Conservation (phyloP, 2,113 vertebrate genomes). For the Cromileptes altivelis region DNA sequence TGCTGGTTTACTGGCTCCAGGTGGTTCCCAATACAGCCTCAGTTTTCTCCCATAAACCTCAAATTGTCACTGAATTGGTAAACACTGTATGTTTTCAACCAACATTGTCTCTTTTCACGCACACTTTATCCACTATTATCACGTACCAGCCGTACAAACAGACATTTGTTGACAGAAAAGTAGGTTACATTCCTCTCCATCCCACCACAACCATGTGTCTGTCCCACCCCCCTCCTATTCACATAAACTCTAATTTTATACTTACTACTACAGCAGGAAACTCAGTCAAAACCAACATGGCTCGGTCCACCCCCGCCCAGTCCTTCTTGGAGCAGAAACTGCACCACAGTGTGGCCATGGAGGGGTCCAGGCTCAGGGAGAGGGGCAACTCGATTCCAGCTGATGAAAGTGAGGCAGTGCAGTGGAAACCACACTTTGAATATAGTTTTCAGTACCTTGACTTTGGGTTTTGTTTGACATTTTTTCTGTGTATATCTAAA, state of each 20-base stretch:
- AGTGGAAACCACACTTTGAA: slow-evolving; percentile 36
- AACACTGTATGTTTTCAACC: slow-evolving; percentile 42
- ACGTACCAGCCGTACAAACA: slow-evolving; percentile 23
- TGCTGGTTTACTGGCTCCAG: slow-evolving; percentile 6
- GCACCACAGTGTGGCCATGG: slow-evolving; percentile 87
- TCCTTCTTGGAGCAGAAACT: slow-evolving; percentile 87
- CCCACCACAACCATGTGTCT: slow-evolving; percentile 59
- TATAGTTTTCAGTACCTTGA: slow-evolving; percentile 26
- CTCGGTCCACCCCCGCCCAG: slow-evolving; percentile 84
- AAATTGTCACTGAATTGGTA: slow-evolving; percentile 21
- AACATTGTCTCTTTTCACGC: slow-evolving; percentile 9
- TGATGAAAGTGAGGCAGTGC: slow-evolving; percentile 20
- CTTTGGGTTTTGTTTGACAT: slow-evolving; percentile 19
- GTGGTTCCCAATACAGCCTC: neutral
- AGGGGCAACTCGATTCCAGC: slow-evolving; percentile 20
- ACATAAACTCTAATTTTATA: slow-evolving; percentile 78
- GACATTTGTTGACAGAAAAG: slow-evolving; percentile 68
- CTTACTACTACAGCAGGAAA: slow-evolving; percentile 85
- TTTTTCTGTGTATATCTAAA: slow-evolving; percentile 28
- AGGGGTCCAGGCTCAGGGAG: slow-evolving; percentile 63
- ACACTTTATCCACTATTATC: slow-evolving; percentile 34
- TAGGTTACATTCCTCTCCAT: slow-evolving; percentile 73
- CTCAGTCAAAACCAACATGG: slow-evolving; percentile 86
- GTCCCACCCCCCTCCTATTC: slow-evolving; percentile 57
- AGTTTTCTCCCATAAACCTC: slow-evolving; percentile 7